Evolutionary conservation across 1,140 invertebrate species (phyloP).

Genomic region (Heliconius hewitsoni): DNA sequence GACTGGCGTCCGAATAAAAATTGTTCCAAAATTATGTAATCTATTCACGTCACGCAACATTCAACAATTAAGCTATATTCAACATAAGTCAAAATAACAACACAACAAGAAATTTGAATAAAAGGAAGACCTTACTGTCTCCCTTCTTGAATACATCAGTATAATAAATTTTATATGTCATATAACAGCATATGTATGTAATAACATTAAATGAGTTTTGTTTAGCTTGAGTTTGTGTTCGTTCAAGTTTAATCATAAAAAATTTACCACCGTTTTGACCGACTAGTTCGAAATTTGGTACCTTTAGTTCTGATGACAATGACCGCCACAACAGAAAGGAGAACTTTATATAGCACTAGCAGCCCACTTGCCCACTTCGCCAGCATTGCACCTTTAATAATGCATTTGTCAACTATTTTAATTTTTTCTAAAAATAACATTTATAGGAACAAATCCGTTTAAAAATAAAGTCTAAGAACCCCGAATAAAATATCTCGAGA

Average conservation of each 20-base stretch:
- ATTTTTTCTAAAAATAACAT: too few relatives aligned
- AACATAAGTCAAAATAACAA: conserved; percentile 15
- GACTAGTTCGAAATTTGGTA: not conserved
- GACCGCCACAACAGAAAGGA: not conserved
- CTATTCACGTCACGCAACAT: not conserved
- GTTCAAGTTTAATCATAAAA: too few relatives aligned
- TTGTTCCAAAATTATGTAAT: not conserved
- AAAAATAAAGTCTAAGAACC: too few relatives aligned
- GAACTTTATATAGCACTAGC: too few relatives aligned
- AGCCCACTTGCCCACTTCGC: too few relatives aligned
- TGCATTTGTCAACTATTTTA: too few relatives aligned
- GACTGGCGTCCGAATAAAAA: not conserved
- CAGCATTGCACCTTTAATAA: too few relatives aligned
- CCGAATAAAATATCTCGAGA: too few relatives aligned
- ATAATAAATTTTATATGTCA: not conserved
- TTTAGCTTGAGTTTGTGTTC: too few relatives aligned
- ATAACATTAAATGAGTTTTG: not conserved
- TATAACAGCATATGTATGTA: not conserved
- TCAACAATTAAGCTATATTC: conserved; percentile 9
- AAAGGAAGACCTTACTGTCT: not conserved
- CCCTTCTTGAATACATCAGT: not conserved
- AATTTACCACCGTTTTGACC: too few relatives aligned
- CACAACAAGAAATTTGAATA: conserved; percentile 5
- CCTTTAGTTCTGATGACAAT: not conserved
- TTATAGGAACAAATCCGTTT: too few relatives aligned